Percentiles rank a stretch among this genome's conserved stretches.
Conservation (phyloP, 2,797 vertebrate genomes). For the Typhlichthys eigenmanni region DNA sequence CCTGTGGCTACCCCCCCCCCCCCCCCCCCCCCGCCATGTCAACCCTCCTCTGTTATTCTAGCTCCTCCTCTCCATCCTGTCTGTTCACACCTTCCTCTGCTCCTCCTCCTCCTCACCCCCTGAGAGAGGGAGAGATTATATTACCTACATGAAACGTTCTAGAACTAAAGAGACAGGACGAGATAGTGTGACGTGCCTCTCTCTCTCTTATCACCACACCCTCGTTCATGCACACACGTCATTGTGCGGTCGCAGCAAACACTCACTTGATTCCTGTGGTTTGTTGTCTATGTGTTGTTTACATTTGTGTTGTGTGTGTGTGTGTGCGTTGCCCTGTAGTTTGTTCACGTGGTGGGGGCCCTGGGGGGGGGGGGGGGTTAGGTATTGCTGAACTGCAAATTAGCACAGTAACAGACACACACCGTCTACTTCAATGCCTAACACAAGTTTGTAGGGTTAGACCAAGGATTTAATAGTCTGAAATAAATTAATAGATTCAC, state of each 20-base stretch:
- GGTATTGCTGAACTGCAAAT: constrained; percentile 48
- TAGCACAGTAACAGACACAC: constrained; percentile 19
- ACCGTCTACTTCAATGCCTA: background rate
- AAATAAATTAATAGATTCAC: too few relatives aligned
- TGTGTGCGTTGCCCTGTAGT: constrained; percentile 36
- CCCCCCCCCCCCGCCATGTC: background rate
- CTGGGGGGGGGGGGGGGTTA: constrained; percentile 40
- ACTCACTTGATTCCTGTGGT: constrained; percentile 33
- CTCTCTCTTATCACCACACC: constrained; percentile 35
- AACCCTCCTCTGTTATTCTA: background rate
- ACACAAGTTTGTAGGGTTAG: too few relatives aligned
- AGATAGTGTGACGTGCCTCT: background rate
- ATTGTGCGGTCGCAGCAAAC: constrained; percentile 19
- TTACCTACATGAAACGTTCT: too few relatives aligned
- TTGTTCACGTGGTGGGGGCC: constrained; percentile 42
- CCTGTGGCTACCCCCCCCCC: too few relatives aligned
- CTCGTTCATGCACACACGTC: constrained; percentile 36
- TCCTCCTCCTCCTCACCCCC: background rate
- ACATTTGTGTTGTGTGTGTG: constrained; percentile 61
- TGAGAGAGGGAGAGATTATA: constrained; percentile 27
- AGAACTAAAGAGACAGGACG: too few relatives aligned
- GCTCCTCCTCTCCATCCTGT: constrained; percentile 2
- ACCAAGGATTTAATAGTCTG: too few relatives aligned
- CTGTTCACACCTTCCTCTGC: background rate
- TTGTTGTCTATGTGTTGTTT: constrained; percentile 51